Conservation (phyloP, 2,888 invertebrate species). For the Phengaris arion region DNA sequence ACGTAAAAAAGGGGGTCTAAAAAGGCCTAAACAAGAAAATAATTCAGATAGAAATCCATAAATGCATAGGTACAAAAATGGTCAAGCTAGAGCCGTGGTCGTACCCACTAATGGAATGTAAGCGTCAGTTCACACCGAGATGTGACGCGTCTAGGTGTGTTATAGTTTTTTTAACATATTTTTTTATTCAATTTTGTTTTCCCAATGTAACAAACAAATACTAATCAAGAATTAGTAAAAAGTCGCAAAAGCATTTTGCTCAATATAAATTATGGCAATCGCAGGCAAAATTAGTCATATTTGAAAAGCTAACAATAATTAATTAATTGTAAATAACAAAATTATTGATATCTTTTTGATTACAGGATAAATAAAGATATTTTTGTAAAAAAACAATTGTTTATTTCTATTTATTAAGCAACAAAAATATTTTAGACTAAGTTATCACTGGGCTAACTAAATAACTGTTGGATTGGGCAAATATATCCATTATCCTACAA, state of each 20-base stretch:
- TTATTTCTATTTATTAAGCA: slow-evolving; percentile 23
- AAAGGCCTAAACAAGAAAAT: no score
- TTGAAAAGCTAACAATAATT: slow-evolving; percentile 30
- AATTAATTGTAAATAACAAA: neutral
- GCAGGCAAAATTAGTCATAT: slow-evolving; percentile 11
- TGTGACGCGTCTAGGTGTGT: no score
- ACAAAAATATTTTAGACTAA: slow-evolving; percentile 8
- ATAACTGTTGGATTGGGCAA: neutral
- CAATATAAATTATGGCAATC: neutral
- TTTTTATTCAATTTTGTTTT: no score
- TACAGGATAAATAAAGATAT: slow-evolving; percentile 4
- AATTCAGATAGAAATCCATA: no score
- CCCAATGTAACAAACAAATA: no score
- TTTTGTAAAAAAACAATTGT: slow-evolving; percentile 16
- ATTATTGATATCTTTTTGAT: slow-evolving; percentile 31
- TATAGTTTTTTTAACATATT: no score
- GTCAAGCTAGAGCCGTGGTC: no score
- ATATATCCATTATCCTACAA: neutral
- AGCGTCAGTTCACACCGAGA: no score
- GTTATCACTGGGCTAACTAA: neutral
- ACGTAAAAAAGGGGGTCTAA: no score
- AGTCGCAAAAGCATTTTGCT: neutral
- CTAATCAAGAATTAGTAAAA: no score
- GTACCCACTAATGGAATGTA: no score
- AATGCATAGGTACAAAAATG: no score